Evolutionary conservation across 1,140 invertebrate genomes (phyloP), one percentile per base, ranked within the genome.

Genomic region (Stegodyphus dumicola): DNA sequence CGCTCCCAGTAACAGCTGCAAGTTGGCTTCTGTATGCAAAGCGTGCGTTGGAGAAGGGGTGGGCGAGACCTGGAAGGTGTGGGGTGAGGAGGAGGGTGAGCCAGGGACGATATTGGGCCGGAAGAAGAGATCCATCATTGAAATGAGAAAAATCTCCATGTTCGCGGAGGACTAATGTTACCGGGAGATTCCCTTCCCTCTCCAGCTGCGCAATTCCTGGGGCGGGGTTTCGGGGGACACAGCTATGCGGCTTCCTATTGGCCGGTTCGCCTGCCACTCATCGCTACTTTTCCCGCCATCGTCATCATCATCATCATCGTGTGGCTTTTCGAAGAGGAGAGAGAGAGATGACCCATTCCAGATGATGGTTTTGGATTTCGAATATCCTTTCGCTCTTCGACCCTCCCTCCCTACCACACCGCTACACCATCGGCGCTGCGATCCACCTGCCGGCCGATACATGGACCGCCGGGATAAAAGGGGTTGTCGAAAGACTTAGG

Each of bases 71-170:
- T 49, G 33, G 33, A 33, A 33, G 33, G 33, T 33, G 33, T 3
- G 33, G 33, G 33, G 33, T 11, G 33, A 11, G 67, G 6, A 9
- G 69, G 53, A n/a, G 78, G 48, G 67, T 18, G 66, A 49, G 81
- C 64, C 51, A 77, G 64, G 81, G 73, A 76, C 74, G 81, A 85
- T 85, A 85, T 85, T 85, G 81, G 74, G 74, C 54, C 11, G 80
- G 49, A 75, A 66, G 73, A 77, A 77, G 81, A 85, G 81, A 85
- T 85, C 81, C 81, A 85, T 85, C 81, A 85, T 85, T 85, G 81
- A 85, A 85, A 85, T 85, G 81, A 85, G 81, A 85, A 85, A 85
- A 85, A 85, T 85, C 81, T 77, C 81, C 81, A 83, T 83, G 80
- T 83, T 83, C 71, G 70, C 56, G 70, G 70, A 83, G 80, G 81